Evolutionary conservation across 1,140 invertebrate genomes (phyloP), one percentile per base, ranked within the genome.

Genomic region (Pseudomyrmex cubaensis): DNA sequence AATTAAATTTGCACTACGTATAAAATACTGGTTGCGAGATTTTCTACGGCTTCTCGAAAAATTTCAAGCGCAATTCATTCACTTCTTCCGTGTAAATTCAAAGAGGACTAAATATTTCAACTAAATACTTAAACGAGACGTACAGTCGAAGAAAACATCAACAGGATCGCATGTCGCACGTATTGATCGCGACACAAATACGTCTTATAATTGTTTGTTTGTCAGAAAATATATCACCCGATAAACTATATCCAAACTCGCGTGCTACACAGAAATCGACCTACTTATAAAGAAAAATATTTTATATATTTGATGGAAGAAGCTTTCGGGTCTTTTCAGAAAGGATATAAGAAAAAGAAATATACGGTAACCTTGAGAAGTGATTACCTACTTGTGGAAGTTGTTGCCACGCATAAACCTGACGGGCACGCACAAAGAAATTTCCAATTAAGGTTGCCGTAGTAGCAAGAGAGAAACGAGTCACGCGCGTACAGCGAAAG

Each of bases 391-490:
- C 44, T 12, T 72, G 35, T 35, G 35, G 35, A 69, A 78, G 64
- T 57, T 78, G 57, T 44, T 56, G 44, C 48, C 22, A 2, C 15
- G 20, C 44, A 15, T 70, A 70, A 70, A 78, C 54, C 59, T 69
- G 25, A 54, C 35, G 20, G 20, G 7, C 15, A 78, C 64, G 75
- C 64, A 69, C 54, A 72, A 70, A 80, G 57, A 80, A 80, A 48
- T 72, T 80, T 72, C 22, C 76, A 80, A 80, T 80, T 80, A 80
- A 80, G 76, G 66, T 80, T 72, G 12, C 76, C 76, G n/a, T 72
- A 61, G 54, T 35, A 80, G 70, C 64, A 0, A 35, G 46, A 48
- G 54, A 78, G 48, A 62, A 62, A 76, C 35, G 44, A 73, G 46
- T 56, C 7, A 61, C 74, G 61, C 64, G 54, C 20, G 59, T 63